Conservation (phyloP, 2,888 invertebrate species). For the Acleris laterana region DNA sequence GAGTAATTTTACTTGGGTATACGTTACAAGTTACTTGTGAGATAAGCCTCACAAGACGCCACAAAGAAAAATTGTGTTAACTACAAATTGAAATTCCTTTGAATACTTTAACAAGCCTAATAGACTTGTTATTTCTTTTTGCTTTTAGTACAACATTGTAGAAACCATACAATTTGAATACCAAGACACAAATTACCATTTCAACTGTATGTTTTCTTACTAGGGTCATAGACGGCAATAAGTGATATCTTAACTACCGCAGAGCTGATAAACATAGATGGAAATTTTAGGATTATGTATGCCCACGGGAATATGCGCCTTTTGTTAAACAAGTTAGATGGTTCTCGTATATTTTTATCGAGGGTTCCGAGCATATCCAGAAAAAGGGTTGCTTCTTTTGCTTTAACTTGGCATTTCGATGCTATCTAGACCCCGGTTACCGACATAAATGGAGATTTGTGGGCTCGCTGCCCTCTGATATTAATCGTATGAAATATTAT, state of each 20-base stretch:
- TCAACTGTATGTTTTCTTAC: slow-evolving; percentile 34
- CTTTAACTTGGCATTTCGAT: slow-evolving; percentile 47
- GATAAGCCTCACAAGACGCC: too few species aligned
- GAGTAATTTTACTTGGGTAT: not conserved
- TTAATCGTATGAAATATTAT: slow-evolving; percentile 50
- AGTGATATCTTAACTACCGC: slow-evolving; percentile 49
- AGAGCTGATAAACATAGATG: slow-evolving; percentile 43
- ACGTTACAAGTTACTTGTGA: too few species aligned
- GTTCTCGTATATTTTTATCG: slow-evolving; percentile 25
- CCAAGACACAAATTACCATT: slow-evolving; percentile 30
- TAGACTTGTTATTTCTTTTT: slow-evolving; percentile 41
- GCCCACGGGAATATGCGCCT: slow-evolving; percentile 18
- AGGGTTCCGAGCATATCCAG: slow-evolving; percentile 40
- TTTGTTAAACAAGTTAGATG: slow-evolving; percentile 30
- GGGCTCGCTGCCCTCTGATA: slow-evolving; percentile 48
- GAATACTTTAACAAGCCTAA: slow-evolving; percentile 22
- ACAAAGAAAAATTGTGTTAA: slow-evolving; percentile 1
- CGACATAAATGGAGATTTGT: slow-evolving; percentile 58
- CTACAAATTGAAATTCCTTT: slow-evolving; percentile 20
- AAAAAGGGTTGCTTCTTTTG: slow-evolving; percentile 45
- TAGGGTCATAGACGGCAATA: slow-evolving; percentile 40
- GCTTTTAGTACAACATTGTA: slow-evolving; percentile 43
- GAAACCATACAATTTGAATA: slow-evolving; percentile 35
- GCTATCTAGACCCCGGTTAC: slow-evolving; percentile 46
- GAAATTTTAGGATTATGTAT: slow-evolving; percentile 36